A percentile compares a stretch with the other conserved stretches of the same genome.
These are phyloP conservation scores for Drosophila watanabei DNA, from an alignment of 1,140 invertebrate species.

Conservation along the genomic window DNA sequence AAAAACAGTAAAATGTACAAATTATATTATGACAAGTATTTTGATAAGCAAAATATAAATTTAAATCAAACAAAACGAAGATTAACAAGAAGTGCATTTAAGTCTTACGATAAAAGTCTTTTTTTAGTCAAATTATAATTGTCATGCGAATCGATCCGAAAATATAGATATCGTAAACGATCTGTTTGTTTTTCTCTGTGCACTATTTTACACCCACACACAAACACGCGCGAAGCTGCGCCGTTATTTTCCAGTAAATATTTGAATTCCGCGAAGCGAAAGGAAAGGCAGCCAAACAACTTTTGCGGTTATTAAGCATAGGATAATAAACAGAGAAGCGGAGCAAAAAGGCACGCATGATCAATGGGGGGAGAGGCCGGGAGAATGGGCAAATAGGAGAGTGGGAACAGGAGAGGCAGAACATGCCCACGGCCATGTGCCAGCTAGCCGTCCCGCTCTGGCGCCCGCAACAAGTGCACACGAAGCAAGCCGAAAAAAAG, in stretches of 20 bases:
- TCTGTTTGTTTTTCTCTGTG: slow-evolving; percentile 7
- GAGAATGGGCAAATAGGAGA: slow-evolving; percentile 19
- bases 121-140: too few relatives aligned
- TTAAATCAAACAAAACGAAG: too few relatives aligned
- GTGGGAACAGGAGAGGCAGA: slow-evolving; percentile 48
- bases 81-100: background rate
- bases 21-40: background rate
- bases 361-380: slow-evolving; percentile 38
- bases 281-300: slow-evolving; percentile 47
- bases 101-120: background rate
- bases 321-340: slow-evolving; percentile 55
- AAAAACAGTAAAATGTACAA: background rate
- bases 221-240: slow-evolving; percentile 5
- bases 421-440: slow-evolving; percentile 47
- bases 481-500: slow-evolving; percentile 60
- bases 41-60: background rate
- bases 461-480: slow-evolving; percentile 67
- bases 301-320: slow-evolving; percentile 69
- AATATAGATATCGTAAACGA: background rate
- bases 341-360: slow-evolving; percentile 79
- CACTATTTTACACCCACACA: slow-evolving; percentile 33
- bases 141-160: too few relatives aligned
- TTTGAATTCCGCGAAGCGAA: slow-evolving; percentile 47
- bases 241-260: slow-evolving; percentile 46
- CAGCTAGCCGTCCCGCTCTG: slow-evolving; percentile 73